A percentile compares a stretch with the other conserved stretches of the same genome.
Conservation (phyloP, 2,113 vertebrate species). For the Poicephalus gulielmi region DNA sequence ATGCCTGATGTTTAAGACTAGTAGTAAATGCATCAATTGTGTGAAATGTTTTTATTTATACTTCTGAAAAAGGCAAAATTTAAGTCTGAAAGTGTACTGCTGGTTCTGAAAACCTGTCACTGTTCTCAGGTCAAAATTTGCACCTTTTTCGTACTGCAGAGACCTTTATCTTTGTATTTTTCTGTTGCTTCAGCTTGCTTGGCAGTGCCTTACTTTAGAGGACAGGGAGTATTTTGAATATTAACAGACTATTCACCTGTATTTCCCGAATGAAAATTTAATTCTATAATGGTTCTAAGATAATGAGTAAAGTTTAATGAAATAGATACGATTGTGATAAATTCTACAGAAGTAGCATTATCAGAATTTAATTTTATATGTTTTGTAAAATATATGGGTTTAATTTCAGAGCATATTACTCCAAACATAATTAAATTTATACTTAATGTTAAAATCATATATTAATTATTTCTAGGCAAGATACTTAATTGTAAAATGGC, state of each 20-base stretch:
- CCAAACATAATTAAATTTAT: background rate
- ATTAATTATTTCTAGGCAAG: constrained; percentile 19
- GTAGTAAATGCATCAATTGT: background rate
- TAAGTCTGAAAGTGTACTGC: background rate
- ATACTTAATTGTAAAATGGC: constrained; percentile 36
- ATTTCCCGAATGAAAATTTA: background rate
- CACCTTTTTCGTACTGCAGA: background rate
- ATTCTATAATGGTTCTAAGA: background rate
- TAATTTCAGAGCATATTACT: constrained; percentile 5
- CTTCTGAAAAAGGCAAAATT: background rate
- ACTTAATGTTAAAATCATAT: background rate
- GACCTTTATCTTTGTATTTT: background rate
- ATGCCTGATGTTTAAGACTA: background rate
- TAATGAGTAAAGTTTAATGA: background rate
- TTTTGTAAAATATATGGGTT: background rate
- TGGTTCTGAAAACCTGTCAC: background rate
- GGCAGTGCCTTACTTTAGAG: background rate
- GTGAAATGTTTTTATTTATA: background rate
- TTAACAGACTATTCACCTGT: background rate
- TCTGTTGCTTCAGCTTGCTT: background rate
- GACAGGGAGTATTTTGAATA: background rate
- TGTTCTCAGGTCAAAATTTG: background rate
- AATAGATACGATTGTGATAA: background rate
- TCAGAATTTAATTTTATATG: background rate
- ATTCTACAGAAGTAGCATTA: background rate